phyloP scores from a whole-genome alignment of 2,113 vertebrate genomes.

The Spea bombifrons region DNA sequence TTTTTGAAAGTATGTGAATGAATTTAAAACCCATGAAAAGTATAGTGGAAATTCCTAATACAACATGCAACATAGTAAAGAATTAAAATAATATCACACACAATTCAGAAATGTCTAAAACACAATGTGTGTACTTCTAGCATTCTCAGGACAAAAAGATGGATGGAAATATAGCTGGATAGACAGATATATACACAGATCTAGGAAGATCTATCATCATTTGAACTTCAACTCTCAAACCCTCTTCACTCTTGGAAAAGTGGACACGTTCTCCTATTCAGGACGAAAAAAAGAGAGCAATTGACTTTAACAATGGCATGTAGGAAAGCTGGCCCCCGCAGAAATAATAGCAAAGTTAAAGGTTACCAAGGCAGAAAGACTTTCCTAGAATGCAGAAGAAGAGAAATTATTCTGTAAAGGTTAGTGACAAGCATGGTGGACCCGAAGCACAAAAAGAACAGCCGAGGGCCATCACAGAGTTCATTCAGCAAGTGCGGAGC shows the following conservation, averaged over 20 bases:
- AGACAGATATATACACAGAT: too few relatives aligned
- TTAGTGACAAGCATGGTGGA: constrained; percentile 6
- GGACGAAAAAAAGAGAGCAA: not conserved
- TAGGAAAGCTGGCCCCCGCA: constrained; percentile 4
- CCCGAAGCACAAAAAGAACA: constrained; percentile 9
- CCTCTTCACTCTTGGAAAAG: not conserved
- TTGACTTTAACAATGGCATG: not conserved
- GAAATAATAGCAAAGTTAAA: constrained; percentile 21
- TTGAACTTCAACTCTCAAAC: not conserved
- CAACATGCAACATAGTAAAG: too few relatives aligned
- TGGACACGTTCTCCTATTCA: not conserved
- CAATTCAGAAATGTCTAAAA: too few relatives aligned
- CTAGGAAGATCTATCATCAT: not conserved
- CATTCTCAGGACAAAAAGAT: too few relatives aligned
- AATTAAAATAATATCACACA: too few relatives aligned
- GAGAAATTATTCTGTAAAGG: constrained; percentile 23
- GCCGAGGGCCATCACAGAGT: not conserved
- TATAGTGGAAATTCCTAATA: too few relatives aligned
- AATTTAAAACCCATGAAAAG: too few relatives aligned
- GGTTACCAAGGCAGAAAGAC: constrained; percentile 13
- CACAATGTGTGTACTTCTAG: too few relatives aligned
- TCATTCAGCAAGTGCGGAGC: constrained; percentile 14
- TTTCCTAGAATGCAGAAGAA: constrained; percentile 9
- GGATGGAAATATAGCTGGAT: too few relatives aligned
- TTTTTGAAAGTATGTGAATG: too few relatives aligned